Conservation (phyloP, 1,140 invertebrate species). For the Cardiocondyla obscurior region DNA sequence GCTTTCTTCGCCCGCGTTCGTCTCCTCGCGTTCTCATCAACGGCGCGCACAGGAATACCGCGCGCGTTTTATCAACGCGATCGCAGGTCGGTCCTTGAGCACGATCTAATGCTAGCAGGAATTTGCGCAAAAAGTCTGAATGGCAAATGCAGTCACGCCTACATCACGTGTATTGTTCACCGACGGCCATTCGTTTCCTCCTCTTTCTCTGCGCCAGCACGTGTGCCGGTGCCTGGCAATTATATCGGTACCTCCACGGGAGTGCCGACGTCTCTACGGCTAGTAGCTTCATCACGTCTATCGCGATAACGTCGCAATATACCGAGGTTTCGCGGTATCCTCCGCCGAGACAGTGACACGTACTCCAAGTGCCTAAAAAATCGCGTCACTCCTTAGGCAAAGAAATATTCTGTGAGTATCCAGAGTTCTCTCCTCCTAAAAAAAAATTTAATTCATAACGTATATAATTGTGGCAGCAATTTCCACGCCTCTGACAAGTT, state of each 20-base stretch:
- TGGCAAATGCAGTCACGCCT: constrained; percentile 45
- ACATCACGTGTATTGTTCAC: constrained; percentile 48
- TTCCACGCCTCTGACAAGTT: not conserved
- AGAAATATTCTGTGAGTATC: not conserved
- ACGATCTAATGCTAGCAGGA: constrained; percentile 32
- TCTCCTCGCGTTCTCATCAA: not conserved
- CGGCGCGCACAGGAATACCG: not conserved
- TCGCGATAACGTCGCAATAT: not conserved
- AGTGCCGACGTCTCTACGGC: not conserved
- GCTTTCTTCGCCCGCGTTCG: not conserved
- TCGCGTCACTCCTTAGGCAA: not conserved
- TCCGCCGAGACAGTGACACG: not conserved
- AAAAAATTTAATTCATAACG: not conserved
- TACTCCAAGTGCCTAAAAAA: not conserved
- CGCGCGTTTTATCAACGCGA: constrained; percentile 9
- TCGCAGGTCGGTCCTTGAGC: constrained; percentile 29
- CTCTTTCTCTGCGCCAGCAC: constrained; percentile 37
- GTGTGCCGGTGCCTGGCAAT: constrained; percentile 7
- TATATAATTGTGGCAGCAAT: not conserved
- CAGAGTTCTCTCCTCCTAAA: too few relatives aligned
- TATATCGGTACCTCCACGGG: constrained; percentile 20
- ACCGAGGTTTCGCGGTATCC: not conserved
- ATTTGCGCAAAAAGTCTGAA: constrained; percentile 50
- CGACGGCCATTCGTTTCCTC: constrained; percentile 51
- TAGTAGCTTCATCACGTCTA: constrained; percentile 24